Percentiles rank a stretch among this genome's conserved stretches.
These are phyloP conservation scores for Serranus cabrilla DNA, from an alignment of 2,797 vertebrate species.

Conservation along the genomic window DNA sequence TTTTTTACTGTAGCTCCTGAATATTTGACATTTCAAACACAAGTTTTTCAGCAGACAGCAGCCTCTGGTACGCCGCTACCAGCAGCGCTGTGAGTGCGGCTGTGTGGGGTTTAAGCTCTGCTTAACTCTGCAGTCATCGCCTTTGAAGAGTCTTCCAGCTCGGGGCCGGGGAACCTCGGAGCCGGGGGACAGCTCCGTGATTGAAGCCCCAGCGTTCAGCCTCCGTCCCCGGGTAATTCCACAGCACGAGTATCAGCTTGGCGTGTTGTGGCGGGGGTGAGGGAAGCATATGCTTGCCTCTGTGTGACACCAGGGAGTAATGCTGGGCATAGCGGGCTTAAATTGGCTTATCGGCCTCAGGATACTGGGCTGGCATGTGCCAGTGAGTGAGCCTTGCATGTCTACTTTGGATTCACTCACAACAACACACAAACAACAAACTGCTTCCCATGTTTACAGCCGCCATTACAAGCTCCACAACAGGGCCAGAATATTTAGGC, in stretches of 20 bases:
- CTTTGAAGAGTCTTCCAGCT: constrained; percentile 64
- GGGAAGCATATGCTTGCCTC: constrained; percentile 45
- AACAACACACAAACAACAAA: constrained; percentile 9
- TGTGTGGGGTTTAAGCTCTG: constrained; percentile 46
- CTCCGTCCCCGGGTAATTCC: constrained; percentile 59
- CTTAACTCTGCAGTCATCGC: constrained; percentile 52
- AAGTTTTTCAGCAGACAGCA: constrained; percentile 14
- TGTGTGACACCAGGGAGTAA: constrained; percentile 49
- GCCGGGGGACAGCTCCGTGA: constrained; percentile 49
- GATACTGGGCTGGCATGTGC: constrained; percentile 46
- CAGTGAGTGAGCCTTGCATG: constrained; percentile 28
- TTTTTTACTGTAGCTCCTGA: neutral
- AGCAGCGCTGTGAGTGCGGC: constrained; percentile 17
- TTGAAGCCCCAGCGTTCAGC: constrained; percentile 49
- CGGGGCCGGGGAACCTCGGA: constrained; percentile 30
- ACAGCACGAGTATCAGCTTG: constrained; percentile 39
- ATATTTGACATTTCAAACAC: constrained; percentile 2
- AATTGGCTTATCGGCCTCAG: constrained; percentile 52
- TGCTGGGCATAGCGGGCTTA: constrained; percentile 49
- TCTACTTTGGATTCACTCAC: constrained; percentile 17
- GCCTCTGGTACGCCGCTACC: constrained; percentile 21
- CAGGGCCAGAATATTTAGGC: neutral
- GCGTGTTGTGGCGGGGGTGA: constrained; percentile 37
- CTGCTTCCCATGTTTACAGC: constrained; percentile 17
- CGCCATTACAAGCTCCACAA: neutral